Base-by-base conservation (phyloP, 2,888 invertebrate species). In the Tiliacea aurago region DNA sequence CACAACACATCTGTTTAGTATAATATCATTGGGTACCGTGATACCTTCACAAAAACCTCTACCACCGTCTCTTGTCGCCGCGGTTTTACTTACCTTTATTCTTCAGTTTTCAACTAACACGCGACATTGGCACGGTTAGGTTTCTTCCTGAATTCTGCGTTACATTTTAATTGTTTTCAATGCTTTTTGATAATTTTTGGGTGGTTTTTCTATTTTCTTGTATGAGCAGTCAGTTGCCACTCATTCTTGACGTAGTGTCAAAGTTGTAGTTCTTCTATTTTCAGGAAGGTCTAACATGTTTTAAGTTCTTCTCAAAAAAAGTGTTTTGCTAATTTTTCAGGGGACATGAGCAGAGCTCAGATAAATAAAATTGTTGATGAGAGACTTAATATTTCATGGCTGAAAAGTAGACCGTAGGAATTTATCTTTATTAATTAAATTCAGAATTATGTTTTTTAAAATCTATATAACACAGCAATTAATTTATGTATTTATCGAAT, bases 141-240 rank as follows among this genome's bases (percentile, higher is more conserved):
- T 43, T 37, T 11, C 11, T 13, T 23, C 0, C 18, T 33, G 18
- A 53, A 62, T 51, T 45, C 13, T 23, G 23, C 10, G 11, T 70
- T 75, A 67, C 81, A 81, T 81, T 70, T 33, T 79, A 59, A 51
- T 72, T 41, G 55, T n/a, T 20, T 28, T 61, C 5, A 5, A 37
- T 51, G 51, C 6, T 41, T 56, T 56, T 45, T 37, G n/a, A 41
- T n/a, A n/a, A 43, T 7, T 67, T 53, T 55, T 64, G 45, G 55
- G 56, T 70, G 28, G 4, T 37, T 47, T 70, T 64, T n/a, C 5
- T n/a, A 33, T 76, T 63, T 77, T 55, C 18, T 53, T 9, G 6
- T 18, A 4, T 28, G 7, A 18, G 11, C 37, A 47, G 66, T 65
- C 76, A 73, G 11, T 47, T 53, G 55, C 61, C 76, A 73, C 7